These are phyloP conservation scores for Macrobrachium rosenbergii DNA, from an alignment of 1,140 invertebrate genomes.

Conservation along the genomic window DNA sequence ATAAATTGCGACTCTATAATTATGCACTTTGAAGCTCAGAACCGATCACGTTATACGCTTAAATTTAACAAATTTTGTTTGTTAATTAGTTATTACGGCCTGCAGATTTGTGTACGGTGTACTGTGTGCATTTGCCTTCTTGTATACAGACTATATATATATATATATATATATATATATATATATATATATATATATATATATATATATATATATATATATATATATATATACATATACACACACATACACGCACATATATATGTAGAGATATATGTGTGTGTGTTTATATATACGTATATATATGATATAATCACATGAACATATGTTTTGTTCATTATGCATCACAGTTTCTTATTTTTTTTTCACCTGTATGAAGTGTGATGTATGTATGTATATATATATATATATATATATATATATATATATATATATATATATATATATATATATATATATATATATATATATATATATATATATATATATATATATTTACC, in stretches of 20 bases:
- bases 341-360: too few relatives aligned
- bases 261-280: not conserved
- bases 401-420: not conserved
- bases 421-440: not conserved
- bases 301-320: not conserved
- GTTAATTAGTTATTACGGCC: too few relatives aligned
- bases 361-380: not conserved
- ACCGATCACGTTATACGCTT: too few relatives aligned
- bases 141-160: not conserved
- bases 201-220: not conserved
- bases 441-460: too few relatives aligned
- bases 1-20: too few relatives aligned
- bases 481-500: too few relatives aligned
- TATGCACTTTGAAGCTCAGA: too few relatives aligned
- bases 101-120: too few relatives aligned
- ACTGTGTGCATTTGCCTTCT: too few relatives aligned
- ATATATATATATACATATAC: constrained; percentile 10
- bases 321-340: too few relatives aligned
- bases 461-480: too few relatives aligned
- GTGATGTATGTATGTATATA: not conserved
- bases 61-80: too few relatives aligned
- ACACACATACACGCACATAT: not conserved
- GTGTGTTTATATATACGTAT: not conserved
- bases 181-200: constrained; percentile 20
- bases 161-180: constrained; percentile 27